Evolutionary conservation across 2,113 vertebrate genomes (phyloP), one percentile per base, ranked within the genome.

Genomic region (Ammospiza caudacuta): DNA sequence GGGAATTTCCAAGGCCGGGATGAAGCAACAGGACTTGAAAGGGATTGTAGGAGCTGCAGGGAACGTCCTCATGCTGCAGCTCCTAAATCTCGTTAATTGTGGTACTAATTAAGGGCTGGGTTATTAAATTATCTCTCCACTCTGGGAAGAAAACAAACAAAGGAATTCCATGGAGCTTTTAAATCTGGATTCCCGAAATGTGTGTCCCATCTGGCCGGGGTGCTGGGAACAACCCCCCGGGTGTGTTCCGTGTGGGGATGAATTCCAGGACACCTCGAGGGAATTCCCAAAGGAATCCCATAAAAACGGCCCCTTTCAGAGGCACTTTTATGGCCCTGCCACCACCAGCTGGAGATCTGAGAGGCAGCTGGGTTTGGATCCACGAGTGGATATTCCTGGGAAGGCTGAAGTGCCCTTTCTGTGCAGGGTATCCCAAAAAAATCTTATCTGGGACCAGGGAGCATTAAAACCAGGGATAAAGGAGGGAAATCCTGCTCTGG

Each of bases 241-340:
- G 1, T 33, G 28, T 1, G 47, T 6, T 82, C 44, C 0, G 0
- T 10, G 63, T 1, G 69, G 58, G 58, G 73, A 47, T 0, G 3
- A 43, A 43, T 35, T 52, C 29, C 25, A 24, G 73, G 29, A 58
- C 35, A 33, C 23, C 72, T 57, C 15, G 0, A 10, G 3, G 47
- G 6, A 9, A 73, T 46, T 33, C 69, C 25, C 51, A 41, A 20
- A 31, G 49, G 27, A 44, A 66, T 44, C 31, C 51, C 61, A 18
- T 31, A 46, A 23, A 35, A 18, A 4, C 5, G 1, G 4, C 24
- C 29, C 35, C 31, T 31, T 29, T 4, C 0, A 0, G 37, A n/a
- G 46, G 20, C 67, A 3, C 28, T 74, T 43, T 23, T 3, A 20
- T 5, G 22, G 27, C 12, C 27, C 46, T 33, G 33, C 51, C 33